Evolutionary conservation across 2,888 invertebrate genomes (phyloP), one percentile per base, ranked within the genome.

Genomic region (Cerastis leucographa): DNA sequence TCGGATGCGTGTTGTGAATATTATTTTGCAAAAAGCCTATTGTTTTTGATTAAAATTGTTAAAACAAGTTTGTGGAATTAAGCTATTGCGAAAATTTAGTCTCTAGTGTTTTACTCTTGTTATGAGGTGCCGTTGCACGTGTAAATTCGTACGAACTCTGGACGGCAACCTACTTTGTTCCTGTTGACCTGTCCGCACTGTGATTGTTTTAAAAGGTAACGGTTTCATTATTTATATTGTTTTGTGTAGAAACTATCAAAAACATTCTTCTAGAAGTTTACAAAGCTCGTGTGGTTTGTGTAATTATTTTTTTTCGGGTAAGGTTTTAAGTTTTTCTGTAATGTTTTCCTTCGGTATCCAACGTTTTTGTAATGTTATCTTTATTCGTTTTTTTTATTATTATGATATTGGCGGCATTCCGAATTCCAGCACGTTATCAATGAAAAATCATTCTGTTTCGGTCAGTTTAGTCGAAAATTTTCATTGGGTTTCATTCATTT

Each of bases 131-230:
- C 88, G 88, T 90, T 90, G 88, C 90, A 91, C 89, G 92, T 92
- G 92, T 90, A 89, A 91, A 92, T 90, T 90, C 88, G 87, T 89
- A 88, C 87, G 84, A 89, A 91, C 90, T 74, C 89, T 91, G 89
- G 90, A 91, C 91, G 89, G 91, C 92, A 94, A 91, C 92, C 92
- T 94, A 94, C 94, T 93, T 95, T 92, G 94, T 95, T 95, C 94
- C 94, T 94, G 94, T 92, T 94, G 94, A 94, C 93, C 93, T 93
- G 94, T 65, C 93, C 88, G 90, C 90, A 86, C 94, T 93, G 94
- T 93, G 94, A 92, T 94, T 89, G 89, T 94, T 95, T 94, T 90
- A 94, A 95, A 95, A 95, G 95, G 96, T 96, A 96, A 96, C 95
- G 95, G 95, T 93, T 94, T 92, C 88, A 87, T 79, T 86, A 87